Evolutionary conservation across 2,797 vertebrate species (phyloP), one percentile per base, ranked within the genome.

Genomic region (Gymnoscopelus braueri): DNA sequence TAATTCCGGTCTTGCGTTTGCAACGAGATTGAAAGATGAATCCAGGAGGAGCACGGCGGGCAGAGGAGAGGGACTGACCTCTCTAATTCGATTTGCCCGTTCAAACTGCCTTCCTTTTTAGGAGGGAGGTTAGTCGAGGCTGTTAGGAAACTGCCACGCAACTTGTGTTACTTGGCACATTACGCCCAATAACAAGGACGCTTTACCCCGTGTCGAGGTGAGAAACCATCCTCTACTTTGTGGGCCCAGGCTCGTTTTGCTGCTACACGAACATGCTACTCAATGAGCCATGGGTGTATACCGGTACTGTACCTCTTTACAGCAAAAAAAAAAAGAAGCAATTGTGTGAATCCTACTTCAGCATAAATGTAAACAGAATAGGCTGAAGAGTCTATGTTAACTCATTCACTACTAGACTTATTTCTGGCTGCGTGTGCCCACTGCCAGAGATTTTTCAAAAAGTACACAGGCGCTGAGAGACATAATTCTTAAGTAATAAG

Each of bases 11-110:
- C 88, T 86, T 10, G 1, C 35, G 48, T 39, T 48, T 56, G 48
- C 51, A 4, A 56, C 35, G n/a, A 76, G 80, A 85, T 79, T 85
- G 84, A 86, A 79, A 78, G 79, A 80, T 81, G 79, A 65, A 73
- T 85, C 74, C 71, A 7, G 23, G 69, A 69, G 77, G 54, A 32
- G 48, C 58, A 67, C 2, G 48, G 61, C n/a, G n/a, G n/a, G n/a
- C 19, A 60, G 69, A 47, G 52, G 58, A 51, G 32, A 32, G 77
- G 79, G 67, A 76, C 74, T 63, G 59, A 71, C 68, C 81, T 65
- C 60, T 2, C 68, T 87, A 72, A 88, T 88, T 82, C 80, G 80
- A 83, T 88, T 83, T 73, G 12, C 69, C 39, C 63, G 60, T 54
- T 65, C 71, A 84, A 84, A 74, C 65, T 71, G 74, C 75, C 64